These are phyloP conservation scores for Glaucomys volans DNA, from an alignment of 2,113 vertebrate species.

Conservation along the genomic window DNA sequence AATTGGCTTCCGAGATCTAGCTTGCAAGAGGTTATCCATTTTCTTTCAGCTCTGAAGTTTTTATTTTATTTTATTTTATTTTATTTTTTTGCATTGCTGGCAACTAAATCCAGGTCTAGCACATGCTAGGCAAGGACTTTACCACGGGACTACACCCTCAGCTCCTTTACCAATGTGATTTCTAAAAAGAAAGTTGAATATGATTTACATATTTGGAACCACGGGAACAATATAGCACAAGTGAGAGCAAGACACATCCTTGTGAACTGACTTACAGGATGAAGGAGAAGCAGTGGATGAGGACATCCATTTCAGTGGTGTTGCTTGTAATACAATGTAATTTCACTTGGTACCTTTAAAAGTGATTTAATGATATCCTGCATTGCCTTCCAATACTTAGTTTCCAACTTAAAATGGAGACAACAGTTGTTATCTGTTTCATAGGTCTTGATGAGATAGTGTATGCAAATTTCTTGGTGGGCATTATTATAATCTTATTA, in stretches of 20 bases:
- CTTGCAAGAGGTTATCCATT: not conserved
- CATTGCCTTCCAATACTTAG: not conserved
- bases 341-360: not conserved
- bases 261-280: not conserved
- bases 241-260: not conserved
- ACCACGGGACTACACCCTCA: fast-evolving
- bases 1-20: not conserved
- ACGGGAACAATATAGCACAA: not conserved
- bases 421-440: not conserved
- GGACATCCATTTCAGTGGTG: not conserved
- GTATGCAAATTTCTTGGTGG: not conserved
- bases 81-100: not conserved
- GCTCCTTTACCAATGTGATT: not conserved
- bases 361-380: not conserved
- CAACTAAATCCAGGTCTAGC: not conserved
- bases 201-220: not conserved
- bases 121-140: fast-evolving
- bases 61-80: too few relatives aligned
- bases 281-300: not conserved
- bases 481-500: not conserved
- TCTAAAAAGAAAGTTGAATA: not conserved
- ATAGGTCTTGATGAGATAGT: not conserved
- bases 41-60: too few relatives aligned
- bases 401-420: not conserved
- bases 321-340: not conserved